Evolutionary conservation across 2,113 vertebrate genomes (phyloP).

Genomic region (Formicarius rufipectus): DNA sequence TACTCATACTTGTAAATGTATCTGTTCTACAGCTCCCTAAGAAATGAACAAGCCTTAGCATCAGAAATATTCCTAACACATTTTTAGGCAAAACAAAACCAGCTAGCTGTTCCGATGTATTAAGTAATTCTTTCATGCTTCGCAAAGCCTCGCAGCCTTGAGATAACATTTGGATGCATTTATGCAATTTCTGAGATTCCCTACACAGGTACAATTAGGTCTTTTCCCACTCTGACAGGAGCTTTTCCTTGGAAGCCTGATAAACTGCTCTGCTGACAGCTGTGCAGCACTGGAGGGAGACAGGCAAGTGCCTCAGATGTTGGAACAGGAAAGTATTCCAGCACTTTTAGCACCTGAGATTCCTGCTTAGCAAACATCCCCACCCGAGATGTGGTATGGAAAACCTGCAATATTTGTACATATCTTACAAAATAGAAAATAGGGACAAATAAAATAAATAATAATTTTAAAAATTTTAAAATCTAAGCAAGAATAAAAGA

Average conservation of each 20-base stretch:
- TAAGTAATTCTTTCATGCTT: not conserved
- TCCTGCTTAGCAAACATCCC: not conserved
- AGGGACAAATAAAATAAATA: not conserved
- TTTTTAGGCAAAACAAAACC: slow-evolving; percentile 42
- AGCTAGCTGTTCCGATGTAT: not conserved
- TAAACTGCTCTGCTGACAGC: not conserved
- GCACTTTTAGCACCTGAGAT: not conserved
- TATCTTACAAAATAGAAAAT: not conserved
- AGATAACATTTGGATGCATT: not conserved
- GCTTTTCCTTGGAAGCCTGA: not conserved
- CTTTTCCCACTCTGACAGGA: not conserved
- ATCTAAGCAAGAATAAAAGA: not conserved
- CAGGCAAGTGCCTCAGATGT: not conserved
- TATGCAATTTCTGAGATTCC: not conserved
- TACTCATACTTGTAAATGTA: slow-evolving; percentile 56
- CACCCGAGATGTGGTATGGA: not conserved
- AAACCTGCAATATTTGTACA: not conserved
- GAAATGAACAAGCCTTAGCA: slow-evolving; percentile 20
- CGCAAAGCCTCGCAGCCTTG: not conserved
- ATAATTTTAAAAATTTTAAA: not conserved
- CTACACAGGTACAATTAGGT: not conserved
- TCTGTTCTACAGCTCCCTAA: slow-evolving; percentile 47
- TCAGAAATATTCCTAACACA: slow-evolving; percentile 15
- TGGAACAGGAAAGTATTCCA: not conserved
- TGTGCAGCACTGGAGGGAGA: not conserved